Conservation (phyloP, 2,113 vertebrate genomes). For the Numida meleagris region DNA sequence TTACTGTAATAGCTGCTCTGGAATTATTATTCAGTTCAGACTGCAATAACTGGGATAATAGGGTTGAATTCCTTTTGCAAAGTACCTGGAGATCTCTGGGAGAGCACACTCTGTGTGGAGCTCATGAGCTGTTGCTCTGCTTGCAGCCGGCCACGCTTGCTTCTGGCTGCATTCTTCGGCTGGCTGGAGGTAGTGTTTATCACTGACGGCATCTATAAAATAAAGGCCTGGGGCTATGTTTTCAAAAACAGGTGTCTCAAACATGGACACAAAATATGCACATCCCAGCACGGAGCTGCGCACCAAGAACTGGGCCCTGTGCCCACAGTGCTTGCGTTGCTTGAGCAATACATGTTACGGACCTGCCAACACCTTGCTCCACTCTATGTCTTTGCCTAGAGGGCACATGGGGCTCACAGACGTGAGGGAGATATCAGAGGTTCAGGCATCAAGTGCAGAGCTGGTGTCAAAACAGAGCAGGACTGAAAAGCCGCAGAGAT, state of each 20-base stretch:
- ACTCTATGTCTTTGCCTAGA: neutral
- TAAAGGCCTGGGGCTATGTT: neutral
- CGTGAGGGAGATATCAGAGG: neutral
- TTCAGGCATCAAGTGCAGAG: neutral
- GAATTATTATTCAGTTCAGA: neutral
- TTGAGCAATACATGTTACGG: neutral
- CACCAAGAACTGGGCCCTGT: neutral
- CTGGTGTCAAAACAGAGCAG: neutral
- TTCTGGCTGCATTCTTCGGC: conserved; percentile 6
- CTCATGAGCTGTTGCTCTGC: neutral
- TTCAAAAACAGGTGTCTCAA: conserved; percentile 43
- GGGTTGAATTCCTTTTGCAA: neutral
- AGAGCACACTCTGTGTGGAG: neutral
- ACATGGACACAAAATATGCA: neutral
- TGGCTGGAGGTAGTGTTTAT: conserved; percentile 20
- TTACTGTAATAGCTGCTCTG: neutral
- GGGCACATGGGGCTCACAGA: neutral
- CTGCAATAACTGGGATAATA: fast-evolving
- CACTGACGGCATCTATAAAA: conserved; percentile 47
- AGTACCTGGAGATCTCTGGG: neutral
- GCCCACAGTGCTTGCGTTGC: fast-evolving
- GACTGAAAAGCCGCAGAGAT: neutral
- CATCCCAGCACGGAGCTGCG: neutral
- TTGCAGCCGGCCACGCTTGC: neutral
- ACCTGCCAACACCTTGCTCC: neutral